phyloP scores from a whole-genome alignment of 1,140 invertebrate species.

The Cyrtorhinus lividipennis region DNA sequence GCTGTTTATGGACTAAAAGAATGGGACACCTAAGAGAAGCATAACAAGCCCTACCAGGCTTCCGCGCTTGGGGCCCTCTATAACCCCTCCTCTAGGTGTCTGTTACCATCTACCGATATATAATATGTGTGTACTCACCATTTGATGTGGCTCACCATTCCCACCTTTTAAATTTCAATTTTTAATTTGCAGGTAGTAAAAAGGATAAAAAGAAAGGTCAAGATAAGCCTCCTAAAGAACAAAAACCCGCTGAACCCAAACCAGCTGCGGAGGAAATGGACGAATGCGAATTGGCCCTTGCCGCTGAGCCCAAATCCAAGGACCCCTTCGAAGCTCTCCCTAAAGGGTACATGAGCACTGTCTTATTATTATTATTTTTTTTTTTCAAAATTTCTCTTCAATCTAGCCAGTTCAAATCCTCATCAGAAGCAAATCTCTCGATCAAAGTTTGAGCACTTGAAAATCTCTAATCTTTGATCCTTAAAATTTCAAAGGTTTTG shows the following conservation, averaged over 20 bases:
- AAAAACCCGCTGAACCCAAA: constrained; percentile 31
- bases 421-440: background rate
- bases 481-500: no score
- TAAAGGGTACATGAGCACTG: constrained; percentile 46
- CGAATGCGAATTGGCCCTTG: constrained; percentile 49
- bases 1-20: no score
- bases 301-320: constrained; percentile 66
- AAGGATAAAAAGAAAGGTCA: constrained; percentile 42
- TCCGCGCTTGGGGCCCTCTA: no score
- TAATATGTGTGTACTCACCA: no score
- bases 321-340: constrained; percentile 86
- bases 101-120: no score
- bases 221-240: constrained; percentile 36
- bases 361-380: no score
- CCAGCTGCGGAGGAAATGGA: constrained; percentile 41
- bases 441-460: no score
- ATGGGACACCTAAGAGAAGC: no score
- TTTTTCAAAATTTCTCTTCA: background rate
- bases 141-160: no score
- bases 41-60: no score
- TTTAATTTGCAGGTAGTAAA: constrained; percentile 1
- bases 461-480: no score
- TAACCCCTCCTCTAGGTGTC: no score
- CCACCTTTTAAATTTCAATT: background rate
- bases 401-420: background rate